Evolutionary conservation across 2,888 invertebrate genomes (phyloP).

Genomic region (Hetaerina titia): DNA sequence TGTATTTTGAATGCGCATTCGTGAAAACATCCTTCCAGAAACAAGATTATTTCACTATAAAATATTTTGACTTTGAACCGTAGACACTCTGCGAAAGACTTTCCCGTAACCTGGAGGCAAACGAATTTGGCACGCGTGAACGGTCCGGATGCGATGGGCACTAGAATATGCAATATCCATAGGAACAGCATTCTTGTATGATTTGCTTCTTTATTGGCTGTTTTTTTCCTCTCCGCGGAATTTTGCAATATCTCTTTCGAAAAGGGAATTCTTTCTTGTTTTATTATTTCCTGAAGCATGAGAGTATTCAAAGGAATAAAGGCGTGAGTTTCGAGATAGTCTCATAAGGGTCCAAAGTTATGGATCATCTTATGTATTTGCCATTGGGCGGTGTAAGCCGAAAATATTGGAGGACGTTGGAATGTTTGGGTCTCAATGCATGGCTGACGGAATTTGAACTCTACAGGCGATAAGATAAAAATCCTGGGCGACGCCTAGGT

Average conservation of each 20-base stretch:
- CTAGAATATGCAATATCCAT: background rate
- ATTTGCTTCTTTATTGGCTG: background rate
- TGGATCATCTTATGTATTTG: background rate
- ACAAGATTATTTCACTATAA: too few species aligned
- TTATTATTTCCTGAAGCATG: constrained; percentile 6
- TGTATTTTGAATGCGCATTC: too few species aligned
- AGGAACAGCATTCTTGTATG: background rate
- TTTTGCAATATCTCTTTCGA: background rate
- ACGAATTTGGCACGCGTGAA: background rate
- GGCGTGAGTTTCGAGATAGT: background rate
- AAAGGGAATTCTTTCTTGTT: background rate
- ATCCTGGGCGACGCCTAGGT: background rate
- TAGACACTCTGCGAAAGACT: too few species aligned
- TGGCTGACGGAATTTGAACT: background rate
- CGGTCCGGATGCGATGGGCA: background rate
- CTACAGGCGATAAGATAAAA: background rate
- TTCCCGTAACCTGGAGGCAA: background rate
- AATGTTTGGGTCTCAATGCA: background rate
- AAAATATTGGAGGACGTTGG: background rate
- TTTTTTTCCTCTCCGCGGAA: background rate
- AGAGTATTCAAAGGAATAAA: background rate
- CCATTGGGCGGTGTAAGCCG: background rate
- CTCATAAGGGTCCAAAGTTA: background rate
- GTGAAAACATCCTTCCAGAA: too few species aligned
- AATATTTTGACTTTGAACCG: too few species aligned